A percentile compares a stretch with the other conserved stretches of the same genome.
Evolutionary conservation across 2,113 vertebrate species (phyloP).

Genomic region (Lophotis ruficrista): DNA sequence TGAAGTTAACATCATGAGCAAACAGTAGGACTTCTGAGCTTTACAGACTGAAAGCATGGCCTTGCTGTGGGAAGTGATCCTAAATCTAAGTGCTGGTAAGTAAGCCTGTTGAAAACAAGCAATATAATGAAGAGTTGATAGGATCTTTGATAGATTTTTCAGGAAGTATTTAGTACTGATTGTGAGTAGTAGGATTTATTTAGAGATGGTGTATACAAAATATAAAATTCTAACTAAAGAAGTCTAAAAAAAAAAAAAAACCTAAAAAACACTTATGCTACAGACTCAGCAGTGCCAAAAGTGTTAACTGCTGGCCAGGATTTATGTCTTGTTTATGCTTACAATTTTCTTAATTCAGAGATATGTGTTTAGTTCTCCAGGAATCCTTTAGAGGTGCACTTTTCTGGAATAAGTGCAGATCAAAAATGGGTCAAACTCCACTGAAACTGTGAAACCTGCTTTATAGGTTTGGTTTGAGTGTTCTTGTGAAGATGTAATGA

Average conservation of each 20-base stretch:
- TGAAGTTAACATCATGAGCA: background rate
- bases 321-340: background rate
- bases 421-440: background rate
- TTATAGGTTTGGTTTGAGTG: background rate
- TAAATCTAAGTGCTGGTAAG: background rate
- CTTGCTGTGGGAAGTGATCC: background rate
- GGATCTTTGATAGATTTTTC: background rate
- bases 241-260: background rate
- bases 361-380: background rate
- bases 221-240: background rate
- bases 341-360: background rate
- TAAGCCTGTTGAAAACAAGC: background rate
- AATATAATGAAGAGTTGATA: background rate
- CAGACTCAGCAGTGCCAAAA: background rate
- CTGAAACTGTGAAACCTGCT: background rate
- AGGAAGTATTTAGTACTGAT: background rate
- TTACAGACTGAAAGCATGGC: background rate
- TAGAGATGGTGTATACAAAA: background rate
- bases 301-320: background rate
- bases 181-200: background rate
- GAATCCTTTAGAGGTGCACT: background rate
- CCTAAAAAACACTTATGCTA: background rate
- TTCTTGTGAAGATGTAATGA: background rate
- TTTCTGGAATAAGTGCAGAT: background rate
- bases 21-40: fast-evolving